phyloP scores from a whole-genome alignment of 2,113 vertebrate genomes.

The Recurvirostra avosetta region DNA sequence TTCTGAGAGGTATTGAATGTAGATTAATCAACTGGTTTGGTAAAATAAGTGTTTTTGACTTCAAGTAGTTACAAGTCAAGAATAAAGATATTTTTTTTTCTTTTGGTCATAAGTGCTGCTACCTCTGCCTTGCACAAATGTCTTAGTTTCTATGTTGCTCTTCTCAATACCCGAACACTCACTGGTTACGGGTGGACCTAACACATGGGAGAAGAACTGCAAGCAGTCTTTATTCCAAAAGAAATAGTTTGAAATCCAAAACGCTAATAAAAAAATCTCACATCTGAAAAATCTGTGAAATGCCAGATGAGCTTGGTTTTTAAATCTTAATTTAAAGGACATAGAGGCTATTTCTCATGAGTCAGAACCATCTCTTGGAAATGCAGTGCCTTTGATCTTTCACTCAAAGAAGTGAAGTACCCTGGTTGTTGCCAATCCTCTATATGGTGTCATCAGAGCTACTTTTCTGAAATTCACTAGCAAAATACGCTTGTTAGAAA shows the following conservation, averaged over 20 bases:
- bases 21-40: not conserved
- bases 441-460: not conserved
- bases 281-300: not conserved
- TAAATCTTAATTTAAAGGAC: not conserved
- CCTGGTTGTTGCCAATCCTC: not conserved
- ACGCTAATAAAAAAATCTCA: not conserved
- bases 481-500: not conserved
- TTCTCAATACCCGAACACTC: not conserved
- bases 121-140: not conserved
- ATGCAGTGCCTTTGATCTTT: slow-evolving; percentile 12
- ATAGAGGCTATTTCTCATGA: not conserved
- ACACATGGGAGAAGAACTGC: not conserved
- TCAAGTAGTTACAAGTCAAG: not conserved
- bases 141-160: not conserved
- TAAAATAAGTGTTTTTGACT: not conserved
- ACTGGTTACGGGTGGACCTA: not conserved
- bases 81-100: not conserved
- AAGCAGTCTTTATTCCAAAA: not conserved
- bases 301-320: not conserved
- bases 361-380: not conserved
- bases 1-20: not conserved
- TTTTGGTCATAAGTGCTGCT: not conserved
- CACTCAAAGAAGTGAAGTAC: not conserved
- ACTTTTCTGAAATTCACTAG: not conserved
- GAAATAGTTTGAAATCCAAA: not conserved